Evolutionary conservation across 2,888 invertebrate genomes (phyloP).

Genomic region (Platycheirus albimanus): DNA sequence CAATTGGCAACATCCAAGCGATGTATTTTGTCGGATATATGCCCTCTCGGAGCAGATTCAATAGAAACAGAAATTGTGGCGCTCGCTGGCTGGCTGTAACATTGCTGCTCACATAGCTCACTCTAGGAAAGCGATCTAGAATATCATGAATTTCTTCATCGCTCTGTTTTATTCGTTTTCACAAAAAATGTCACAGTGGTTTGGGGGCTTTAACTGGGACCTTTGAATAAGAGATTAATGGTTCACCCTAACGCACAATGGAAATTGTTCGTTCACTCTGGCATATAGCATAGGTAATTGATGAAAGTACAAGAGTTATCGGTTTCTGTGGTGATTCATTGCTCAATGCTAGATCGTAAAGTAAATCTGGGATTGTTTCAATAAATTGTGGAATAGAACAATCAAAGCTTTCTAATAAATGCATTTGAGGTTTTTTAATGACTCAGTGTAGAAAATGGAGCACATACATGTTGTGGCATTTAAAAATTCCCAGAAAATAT

Average conservation of each 20-base stretch:
- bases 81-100: no score
- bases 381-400: conserved; percentile 24
- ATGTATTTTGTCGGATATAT: not conserved
- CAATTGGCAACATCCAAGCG: conserved; percentile 13
- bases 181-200: conserved; percentile 45
- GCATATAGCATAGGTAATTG: conserved; percentile 67
- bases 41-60: not conserved
- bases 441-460: not conserved
- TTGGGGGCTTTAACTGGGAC: not conserved
- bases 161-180: conserved; percentile 33
- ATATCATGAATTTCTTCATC: conserved; percentile 71
- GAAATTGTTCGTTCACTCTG: conserved; percentile 56
- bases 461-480: no score
- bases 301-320: conserved; percentile 69
- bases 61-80: conserved; percentile 35
- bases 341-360: conserved; percentile 38
- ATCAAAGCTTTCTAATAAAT: conserved; percentile 35
- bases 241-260: conserved; percentile 69
- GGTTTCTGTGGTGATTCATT: conserved; percentile 59
- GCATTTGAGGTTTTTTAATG: conserved; percentile 2
- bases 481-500: no score
- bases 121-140: conserved; percentile 62
- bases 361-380: conserved; percentile 19
- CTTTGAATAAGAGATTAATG: conserved; percentile 62
- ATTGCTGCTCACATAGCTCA: not conserved